Evolutionary conservation across 2,888 invertebrate species (phyloP).

Genomic region (Drosophila robusta): DNA sequence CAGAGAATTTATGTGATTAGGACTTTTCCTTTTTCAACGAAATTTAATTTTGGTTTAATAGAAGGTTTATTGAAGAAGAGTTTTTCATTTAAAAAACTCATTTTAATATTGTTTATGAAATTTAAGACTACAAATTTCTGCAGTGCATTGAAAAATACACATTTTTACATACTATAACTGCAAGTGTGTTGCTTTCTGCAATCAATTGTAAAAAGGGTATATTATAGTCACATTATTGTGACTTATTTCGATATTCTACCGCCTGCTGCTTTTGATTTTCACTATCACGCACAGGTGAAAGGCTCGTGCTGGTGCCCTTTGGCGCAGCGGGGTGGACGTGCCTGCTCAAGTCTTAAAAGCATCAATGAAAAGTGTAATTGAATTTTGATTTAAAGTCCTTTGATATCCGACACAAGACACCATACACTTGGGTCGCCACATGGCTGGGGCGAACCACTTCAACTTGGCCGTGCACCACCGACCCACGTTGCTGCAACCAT

Average conservation of each 20-base stretch:
- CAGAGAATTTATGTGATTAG: background rate
- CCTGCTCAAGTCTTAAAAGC: conserved; percentile 62
- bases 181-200: no score
- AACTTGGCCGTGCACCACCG: conserved; percentile 18
- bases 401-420: conserved; percentile 74
- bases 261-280: conserved; percentile 35
- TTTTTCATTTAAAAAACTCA: no score
- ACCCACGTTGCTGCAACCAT: conserved; percentile 18
- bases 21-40: no score
- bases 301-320: conserved; percentile 7
- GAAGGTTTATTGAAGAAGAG: no score
- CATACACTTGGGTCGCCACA: conserved; percentile 32
- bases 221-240: background rate
- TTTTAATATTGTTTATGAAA: no score
- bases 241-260: background rate
- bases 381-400: conserved; percentile 83
- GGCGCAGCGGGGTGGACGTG: conserved; percentile 31
- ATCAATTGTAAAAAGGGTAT: conserved; percentile 10
- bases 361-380: conserved; percentile 78
- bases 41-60: background rate
- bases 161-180: background rate
- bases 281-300: conserved; percentile 51
- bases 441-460: conserved; percentile 46
- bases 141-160: no score
- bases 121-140: no score